A percentile compares a stretch with the other conserved stretches of the same genome.
phyloP scores from a whole-genome alignment of 2,113 vertebrate genomes.

The Pygoscelis antarcticus region DNA sequence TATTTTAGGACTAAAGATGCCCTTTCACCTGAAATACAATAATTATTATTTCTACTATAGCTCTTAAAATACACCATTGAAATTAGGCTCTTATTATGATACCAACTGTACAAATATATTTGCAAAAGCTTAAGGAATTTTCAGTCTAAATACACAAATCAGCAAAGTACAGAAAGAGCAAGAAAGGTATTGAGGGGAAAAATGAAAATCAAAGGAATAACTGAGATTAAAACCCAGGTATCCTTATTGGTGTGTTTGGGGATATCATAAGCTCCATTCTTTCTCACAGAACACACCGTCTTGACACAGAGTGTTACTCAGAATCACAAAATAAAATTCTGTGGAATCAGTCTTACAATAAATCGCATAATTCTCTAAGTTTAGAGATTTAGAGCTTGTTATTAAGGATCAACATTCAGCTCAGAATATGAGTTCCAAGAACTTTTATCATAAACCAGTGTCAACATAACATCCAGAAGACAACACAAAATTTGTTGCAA shows the following conservation, averaged over 20 bases:
- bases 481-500: not conserved
- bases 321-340: not conserved
- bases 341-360: not conserved
- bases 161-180: not conserved
- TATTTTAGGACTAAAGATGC: not conserved
- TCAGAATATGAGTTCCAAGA: not conserved
- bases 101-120: not conserved
- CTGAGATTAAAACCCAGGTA: not conserved
- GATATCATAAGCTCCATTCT: not conserved
- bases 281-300: not conserved
- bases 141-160: not conserved
- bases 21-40: not conserved
- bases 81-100: not conserved
- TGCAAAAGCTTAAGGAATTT: not conserved
- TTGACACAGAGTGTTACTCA: not conserved
- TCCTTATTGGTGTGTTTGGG: not conserved
- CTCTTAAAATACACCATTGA: not conserved
- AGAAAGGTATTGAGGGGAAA: not conserved
- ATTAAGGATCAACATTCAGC: not conserved
- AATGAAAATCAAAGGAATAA: not conserved
- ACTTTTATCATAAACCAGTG: not conserved
- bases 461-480: not conserved
- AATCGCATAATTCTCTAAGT: not conserved
- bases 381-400: not conserved
- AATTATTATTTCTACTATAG: not conserved